Base-by-base conservation (phyloP, 2,797 vertebrate genomes). In the Echeneis naucrates region DNA sequence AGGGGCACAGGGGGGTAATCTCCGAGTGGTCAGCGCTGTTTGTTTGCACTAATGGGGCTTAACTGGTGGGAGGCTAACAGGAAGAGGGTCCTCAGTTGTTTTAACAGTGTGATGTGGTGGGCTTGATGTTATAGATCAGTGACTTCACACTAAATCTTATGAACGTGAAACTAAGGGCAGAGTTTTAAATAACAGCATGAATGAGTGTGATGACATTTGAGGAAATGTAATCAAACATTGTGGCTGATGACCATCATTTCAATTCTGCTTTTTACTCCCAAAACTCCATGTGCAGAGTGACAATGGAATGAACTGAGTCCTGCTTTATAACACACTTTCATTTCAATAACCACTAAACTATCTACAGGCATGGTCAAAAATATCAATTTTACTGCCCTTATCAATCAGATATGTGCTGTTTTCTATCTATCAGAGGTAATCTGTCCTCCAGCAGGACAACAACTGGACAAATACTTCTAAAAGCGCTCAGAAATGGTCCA, bases 71-170 rank as follows among this genome's bases (percentile, higher is more conserved):
- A 59, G 76, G 40, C 17, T 24, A 68, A 73, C 84, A 91, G 92
- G 89, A 93, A 89, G 83, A 72, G 77, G 58, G 69, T 56, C 60
- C 83, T 53, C 54, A 37, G 72, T 77, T 88, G 75, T 60, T 81
- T 48, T 44, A 90, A 83, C 79, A 75, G 2, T 60, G 73, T 59
- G 76, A 75, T 69, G 67, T 54, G 47, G 52, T 27, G 64, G 50
- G 63, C 80, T 77, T 82, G 68, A 84, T 85, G 80, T 81, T 66
- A 30, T 30, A 32, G 64, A 76, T 71, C 64, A 74, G 58, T 78
- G 81, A 90, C 59, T 81, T 68, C 57, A 81, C 70, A 72, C 52
- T 61, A 81, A 75, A 68, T 66, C 30, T 32, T 78, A 71, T 44
- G 33, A 66, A 69, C 75, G 58, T 71, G 17, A 81, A 63, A 73